A percentile compares a stretch with the other conserved stretches of the same genome.
phyloP scores from a whole-genome alignment of 2,113 vertebrate species.

The Bos javanicus region DNA sequence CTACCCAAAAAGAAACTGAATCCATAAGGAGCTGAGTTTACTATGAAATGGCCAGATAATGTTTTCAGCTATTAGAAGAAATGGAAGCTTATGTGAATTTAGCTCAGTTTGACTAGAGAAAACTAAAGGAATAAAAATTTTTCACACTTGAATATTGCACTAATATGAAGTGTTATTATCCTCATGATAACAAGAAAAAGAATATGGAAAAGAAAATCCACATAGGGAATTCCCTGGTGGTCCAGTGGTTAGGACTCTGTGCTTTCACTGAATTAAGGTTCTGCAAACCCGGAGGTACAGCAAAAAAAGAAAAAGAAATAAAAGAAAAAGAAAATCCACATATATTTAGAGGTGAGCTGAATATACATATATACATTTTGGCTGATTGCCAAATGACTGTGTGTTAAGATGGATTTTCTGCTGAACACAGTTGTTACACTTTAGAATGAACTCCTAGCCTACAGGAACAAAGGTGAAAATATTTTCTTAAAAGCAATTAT shows the following conservation, averaged over 20 bases:
- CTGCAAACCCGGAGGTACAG: not conserved
- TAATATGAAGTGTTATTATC: not conserved
- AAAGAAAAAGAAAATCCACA: not conserved
- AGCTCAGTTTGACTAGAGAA: not conserved
- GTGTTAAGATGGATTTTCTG: not conserved
- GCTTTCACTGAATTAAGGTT: not conserved
- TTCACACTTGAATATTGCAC: not conserved
- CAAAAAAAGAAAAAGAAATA: not conserved
- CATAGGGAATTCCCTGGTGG: not conserved
- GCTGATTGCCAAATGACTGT: not conserved
- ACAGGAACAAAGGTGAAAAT: not conserved
- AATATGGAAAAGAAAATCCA: not conserved
- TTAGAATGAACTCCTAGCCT: not conserved
- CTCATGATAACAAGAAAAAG: not conserved
- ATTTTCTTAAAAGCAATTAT: not conserved
- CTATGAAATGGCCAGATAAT: not conserved
- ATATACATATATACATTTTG: not conserved
- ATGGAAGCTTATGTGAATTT: not conserved
- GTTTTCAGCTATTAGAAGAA: not conserved
- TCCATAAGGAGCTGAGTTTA: not conserved
- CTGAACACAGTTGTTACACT: not conserved
- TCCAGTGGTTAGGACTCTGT: not conserved
- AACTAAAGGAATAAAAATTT: not conserved
- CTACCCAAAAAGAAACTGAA: not conserved
- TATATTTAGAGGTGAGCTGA: not conserved